These are phyloP conservation scores for Hypomesus transpacificus DNA, from an alignment of 2,113 vertebrate species.

Conservation along the genomic window DNA sequence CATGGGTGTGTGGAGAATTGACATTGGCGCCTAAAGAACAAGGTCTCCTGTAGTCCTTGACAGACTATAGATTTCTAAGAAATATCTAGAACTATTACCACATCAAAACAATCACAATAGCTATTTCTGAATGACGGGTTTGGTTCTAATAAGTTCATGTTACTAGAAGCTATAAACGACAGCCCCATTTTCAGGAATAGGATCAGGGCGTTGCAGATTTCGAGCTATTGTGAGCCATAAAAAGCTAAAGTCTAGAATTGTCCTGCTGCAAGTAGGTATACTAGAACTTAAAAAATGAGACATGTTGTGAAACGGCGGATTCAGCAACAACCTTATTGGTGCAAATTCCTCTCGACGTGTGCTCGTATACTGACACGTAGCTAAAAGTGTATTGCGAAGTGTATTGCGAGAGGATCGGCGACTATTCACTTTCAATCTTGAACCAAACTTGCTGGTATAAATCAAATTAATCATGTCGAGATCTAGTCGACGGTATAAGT, in stretches of 20 bases:
- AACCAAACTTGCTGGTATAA: background rate
- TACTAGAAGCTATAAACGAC: background rate
- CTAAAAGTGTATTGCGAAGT: constrained; percentile 3
- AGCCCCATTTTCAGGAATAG: background rate
- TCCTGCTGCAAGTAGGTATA: background rate
- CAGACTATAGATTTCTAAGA: too few relatives aligned
- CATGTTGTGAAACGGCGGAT: background rate
- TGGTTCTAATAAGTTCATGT: background rate
- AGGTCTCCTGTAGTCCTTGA: background rate
- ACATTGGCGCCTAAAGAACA: background rate
- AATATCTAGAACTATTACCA: too few relatives aligned
- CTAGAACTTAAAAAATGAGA: background rate
- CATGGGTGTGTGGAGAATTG: too few relatives aligned
- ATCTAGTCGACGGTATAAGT: constrained; percentile 59
- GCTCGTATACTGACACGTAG: constrained; percentile 49
- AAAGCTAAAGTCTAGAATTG: background rate
- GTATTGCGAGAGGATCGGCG: too few relatives aligned
- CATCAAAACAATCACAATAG: background rate
- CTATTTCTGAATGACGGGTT: background rate
- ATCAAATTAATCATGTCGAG: constrained; percentile 60
- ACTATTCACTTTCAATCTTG: background rate
- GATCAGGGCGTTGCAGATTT: background rate
- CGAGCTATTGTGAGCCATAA: background rate
- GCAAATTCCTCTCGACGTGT: background rate
- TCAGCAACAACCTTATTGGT: background rate